Percentiles rank a stretch among this genome's conserved stretches.
Conservation (phyloP, 2,888 invertebrate genomes). For the Marronus borbonicus region DNA sequence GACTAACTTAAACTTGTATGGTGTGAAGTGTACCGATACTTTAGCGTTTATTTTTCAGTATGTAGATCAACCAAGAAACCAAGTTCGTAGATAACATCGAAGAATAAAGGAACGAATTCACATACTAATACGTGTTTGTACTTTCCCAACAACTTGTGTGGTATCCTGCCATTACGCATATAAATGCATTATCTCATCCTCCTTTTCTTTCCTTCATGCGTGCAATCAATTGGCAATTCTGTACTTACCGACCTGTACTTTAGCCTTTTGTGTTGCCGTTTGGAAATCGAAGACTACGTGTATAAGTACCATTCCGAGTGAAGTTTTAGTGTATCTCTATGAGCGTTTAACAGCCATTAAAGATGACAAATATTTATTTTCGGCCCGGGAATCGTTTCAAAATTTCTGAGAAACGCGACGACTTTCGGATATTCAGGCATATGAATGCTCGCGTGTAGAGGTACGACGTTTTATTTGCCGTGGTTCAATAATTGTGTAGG, state of each 20-base stretch:
- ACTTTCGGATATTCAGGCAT: background rate
- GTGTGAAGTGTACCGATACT: too few relatives aligned
- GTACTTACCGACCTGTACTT: background rate
- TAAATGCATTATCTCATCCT: too few relatives aligned
- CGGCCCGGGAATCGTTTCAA: constrained; percentile 33
- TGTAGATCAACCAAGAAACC: too few relatives aligned
- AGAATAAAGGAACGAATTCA: too few relatives aligned
- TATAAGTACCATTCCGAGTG: constrained; percentile 6
- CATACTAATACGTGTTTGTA: too few relatives aligned
- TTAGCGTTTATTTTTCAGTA: too few relatives aligned
- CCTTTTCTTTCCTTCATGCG: too few relatives aligned
- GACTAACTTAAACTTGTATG: too few relatives aligned
- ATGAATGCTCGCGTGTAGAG: background rate
- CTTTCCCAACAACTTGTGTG: too few relatives aligned
- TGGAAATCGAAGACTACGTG: constrained; percentile 12
- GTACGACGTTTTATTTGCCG: constrained; percentile 9
- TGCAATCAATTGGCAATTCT: too few relatives aligned
- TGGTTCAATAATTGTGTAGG: constrained; percentile 19
- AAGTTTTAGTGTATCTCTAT: constrained; percentile 37
- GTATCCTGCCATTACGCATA: too few relatives aligned
- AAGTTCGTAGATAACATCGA: too few relatives aligned
- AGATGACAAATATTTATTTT: constrained; percentile 47
- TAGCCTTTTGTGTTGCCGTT: background rate
- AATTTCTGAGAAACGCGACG: constrained; percentile 35
- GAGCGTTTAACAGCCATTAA: constrained; percentile 42